Conservation (phyloP, 2,113 vertebrate species). For the Machaerirhynchus nigripectus region DNA sequence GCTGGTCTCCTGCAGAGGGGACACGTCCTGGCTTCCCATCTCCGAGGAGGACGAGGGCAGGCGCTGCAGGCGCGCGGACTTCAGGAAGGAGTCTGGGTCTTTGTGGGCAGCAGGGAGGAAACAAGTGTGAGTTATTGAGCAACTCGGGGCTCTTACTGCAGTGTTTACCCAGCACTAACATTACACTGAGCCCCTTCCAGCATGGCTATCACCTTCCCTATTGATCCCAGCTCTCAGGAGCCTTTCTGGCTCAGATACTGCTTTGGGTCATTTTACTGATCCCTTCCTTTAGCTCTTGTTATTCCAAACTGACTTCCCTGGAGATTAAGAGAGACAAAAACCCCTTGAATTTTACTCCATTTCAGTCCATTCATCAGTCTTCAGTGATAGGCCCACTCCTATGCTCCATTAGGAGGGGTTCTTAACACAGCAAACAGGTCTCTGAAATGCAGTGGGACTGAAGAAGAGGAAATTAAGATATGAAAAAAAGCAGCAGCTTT, state of each 20-base stretch:
- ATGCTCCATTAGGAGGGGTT: neutral
- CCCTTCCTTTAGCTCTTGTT: neutral
- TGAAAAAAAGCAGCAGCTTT: neutral
- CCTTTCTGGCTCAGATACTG: conserved; percentile 4
- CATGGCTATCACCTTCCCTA: neutral
- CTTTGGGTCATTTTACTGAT: neutral
- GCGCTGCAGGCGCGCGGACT: conserved; percentile 90
- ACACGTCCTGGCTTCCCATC: conserved; percentile 86
- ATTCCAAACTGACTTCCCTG: neutral
- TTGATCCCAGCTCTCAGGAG: neutral
- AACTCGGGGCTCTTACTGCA: neutral
- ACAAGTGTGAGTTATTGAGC: conserved; percentile 7
- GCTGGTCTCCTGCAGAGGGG: conserved; percentile 87
- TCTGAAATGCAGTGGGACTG: neutral
- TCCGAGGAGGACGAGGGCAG: conserved; percentile 93
- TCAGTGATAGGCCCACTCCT: neutral
- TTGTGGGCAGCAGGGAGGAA: neutral
- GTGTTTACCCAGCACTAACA: neutral
- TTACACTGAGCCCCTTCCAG: neutral
- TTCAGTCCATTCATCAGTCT: neutral
- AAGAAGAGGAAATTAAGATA: neutral
- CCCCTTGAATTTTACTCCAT: neutral
- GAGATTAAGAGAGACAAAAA: neutral
- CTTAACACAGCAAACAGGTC: neutral
- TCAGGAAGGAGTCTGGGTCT: conserved; percentile 95